Base-by-base conservation (phyloP, 2,113 vertebrate species). In the Cryptotis parvus region DNA sequence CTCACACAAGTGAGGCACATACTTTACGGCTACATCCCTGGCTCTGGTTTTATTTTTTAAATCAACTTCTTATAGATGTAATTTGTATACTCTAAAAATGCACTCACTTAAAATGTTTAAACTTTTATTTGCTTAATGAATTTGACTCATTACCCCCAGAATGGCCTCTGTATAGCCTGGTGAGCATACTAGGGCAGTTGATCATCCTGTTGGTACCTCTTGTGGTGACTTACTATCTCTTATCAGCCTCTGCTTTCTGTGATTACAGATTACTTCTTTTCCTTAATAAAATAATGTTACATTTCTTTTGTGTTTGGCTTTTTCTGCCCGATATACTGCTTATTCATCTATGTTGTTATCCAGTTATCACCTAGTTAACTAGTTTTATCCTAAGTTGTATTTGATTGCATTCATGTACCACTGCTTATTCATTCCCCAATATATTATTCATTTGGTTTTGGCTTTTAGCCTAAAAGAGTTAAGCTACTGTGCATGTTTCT, bases 201-300 rank as follows among this genome's bases (percentile, higher is more conserved):
- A 33, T 83, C 45, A 69, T 14, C 52, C 33, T 85, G 16, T 76
- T 76, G 4, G 20, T 92, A 27, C 43, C 39, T 20, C 31, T 76
- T 89, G n/a, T n/a, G n/a, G n/a, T n/a, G n/a, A n/a, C n/a, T n/a
- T n/a, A n/a, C n/a, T n/a, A n/a, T n/a, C n/a, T n/a, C n/a, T n/a
- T n/a, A n/a, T n/a, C n/a, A n/a, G n/a, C n/a, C n/a, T 37, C n/a
- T 79, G n/a, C 31, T 91, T 78, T 78, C 43, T 83, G 22, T 94
- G 37, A 84, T 55, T 79, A 58, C 22, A 74, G 52, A 78, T 74
- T 78, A 82, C 35, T 87, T 91, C 79, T 88, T 45, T 20, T 63
- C 86, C 1, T 81, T 37, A 70, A 76, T 76, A 31, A 39, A 76
- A 43, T 80, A 16, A 29, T 39, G 27, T 45, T 9, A 6, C 52